phyloP scores from a whole-genome alignment of 2,113 vertebrate species.

The Caloenas nicobarica region DNA sequence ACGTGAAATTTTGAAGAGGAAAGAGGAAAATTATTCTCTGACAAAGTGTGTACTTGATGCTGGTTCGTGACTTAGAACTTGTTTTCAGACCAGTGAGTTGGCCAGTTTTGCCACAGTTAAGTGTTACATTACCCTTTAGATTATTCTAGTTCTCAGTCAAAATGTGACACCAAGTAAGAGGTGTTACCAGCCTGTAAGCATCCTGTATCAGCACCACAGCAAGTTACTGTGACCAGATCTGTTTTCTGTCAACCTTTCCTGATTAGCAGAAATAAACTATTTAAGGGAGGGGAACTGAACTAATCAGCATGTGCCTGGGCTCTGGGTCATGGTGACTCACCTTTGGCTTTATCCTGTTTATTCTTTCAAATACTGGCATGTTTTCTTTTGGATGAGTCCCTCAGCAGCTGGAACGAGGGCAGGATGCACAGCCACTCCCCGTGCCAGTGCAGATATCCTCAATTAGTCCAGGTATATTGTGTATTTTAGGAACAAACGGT shows the following conservation, averaged over 20 bases:
- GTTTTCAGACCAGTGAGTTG: background rate
- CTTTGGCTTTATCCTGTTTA: background rate
- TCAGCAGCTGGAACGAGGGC: background rate
- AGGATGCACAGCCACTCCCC: fast-evolving
- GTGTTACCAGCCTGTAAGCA: background rate
- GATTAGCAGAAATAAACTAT: background rate
- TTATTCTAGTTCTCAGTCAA: background rate
- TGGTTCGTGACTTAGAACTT: background rate
- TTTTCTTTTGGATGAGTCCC: background rate
- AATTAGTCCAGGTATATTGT: fast-evolving
- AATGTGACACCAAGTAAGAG: background rate
- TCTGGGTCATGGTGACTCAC: background rate
- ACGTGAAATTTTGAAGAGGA: background rate
- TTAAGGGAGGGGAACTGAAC: background rate
- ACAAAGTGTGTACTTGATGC: background rate
- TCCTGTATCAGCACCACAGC: background rate
- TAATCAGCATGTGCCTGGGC: background rate
- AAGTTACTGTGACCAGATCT: background rate
- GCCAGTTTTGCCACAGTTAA: background rate
- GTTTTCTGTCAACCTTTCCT: background rate
- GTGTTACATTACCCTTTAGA: background rate
- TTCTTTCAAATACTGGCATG: background rate
- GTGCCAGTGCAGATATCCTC: background rate
- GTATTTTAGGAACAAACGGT: background rate
- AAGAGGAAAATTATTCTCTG: background rate